Conservation (phyloP, 1,140 invertebrate genomes). For the Micrasema minimum region DNA sequence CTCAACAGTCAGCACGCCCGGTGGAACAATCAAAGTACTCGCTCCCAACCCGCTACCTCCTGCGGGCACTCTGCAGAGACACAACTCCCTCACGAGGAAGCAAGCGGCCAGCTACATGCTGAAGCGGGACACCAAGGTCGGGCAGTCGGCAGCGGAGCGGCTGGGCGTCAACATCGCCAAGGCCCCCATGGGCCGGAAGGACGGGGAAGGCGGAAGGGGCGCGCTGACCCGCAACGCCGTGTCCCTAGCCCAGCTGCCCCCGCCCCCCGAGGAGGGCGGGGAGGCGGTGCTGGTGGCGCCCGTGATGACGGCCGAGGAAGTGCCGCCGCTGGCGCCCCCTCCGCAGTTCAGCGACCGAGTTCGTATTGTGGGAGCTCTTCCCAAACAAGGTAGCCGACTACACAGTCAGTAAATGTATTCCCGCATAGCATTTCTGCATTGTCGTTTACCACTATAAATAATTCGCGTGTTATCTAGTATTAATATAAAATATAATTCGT, state of each 20-base stretch:
- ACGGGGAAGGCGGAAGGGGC: constrained; percentile 56
- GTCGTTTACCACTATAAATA: not conserved
- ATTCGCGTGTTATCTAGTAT: constrained; percentile 22
- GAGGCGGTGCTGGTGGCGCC: constrained; percentile 67
- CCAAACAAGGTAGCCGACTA: constrained; percentile 68
- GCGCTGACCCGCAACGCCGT: constrained; percentile 76
- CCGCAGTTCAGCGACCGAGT: constrained; percentile 80
- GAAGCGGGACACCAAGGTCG: constrained; percentile 58
- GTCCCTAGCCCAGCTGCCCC: constrained; percentile 82
- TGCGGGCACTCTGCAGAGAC: constrained; percentile 66
- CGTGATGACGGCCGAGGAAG: constrained; percentile 58
- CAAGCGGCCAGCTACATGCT: constrained; percentile 67
- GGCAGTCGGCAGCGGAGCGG: constrained; percentile 63
- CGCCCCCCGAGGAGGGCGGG: constrained; percentile 80
- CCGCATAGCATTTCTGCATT: constrained; percentile 6
- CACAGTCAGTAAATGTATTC: constrained; percentile 52
- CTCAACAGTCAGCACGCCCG: constrained; percentile 54
- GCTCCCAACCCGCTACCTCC: constrained; percentile 61
- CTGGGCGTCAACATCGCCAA: constrained; percentile 60
- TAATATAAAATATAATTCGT: constrained; percentile 31
- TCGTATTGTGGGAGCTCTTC: constrained; percentile 82
- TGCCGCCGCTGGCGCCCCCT: constrained; percentile 73
- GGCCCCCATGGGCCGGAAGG: constrained; percentile 54
- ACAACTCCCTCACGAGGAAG: constrained; percentile 69
- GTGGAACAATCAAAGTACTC: constrained; percentile 58